phyloP scores from a whole-genome alignment of 2,113 vertebrate species.

The Myodes glareolus region DNA sequence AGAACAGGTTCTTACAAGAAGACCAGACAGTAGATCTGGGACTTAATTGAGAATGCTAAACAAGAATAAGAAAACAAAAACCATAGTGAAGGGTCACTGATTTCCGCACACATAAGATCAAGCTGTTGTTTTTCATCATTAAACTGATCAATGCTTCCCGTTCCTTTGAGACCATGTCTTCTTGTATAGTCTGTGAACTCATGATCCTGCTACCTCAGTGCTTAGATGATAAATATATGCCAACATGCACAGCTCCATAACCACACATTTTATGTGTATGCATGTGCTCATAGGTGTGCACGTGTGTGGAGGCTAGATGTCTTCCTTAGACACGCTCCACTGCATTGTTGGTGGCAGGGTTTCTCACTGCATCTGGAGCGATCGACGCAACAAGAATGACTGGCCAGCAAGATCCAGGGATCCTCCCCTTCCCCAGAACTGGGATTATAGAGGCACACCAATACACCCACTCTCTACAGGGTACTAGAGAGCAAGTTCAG shows the following conservation, averaged over 20 bases:
- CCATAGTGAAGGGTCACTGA: background rate
- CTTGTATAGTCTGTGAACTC: background rate
- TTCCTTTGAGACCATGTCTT: background rate
- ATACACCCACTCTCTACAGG: background rate
- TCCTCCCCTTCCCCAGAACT: background rate
- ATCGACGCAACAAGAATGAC: background rate
- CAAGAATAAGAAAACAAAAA: background rate
- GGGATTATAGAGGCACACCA: background rate
- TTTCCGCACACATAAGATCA: background rate
- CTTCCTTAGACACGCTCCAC: background rate
- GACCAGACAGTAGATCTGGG: conserved; percentile 11
- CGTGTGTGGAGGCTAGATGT: background rate
- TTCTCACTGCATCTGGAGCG: background rate
- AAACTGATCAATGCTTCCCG: background rate
- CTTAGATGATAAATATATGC: background rate
- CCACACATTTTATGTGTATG: background rate
- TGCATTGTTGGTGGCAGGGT: background rate
- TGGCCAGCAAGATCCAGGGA: background rate
- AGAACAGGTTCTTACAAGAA: background rate
- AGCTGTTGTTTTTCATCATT: conserved; percentile 27
- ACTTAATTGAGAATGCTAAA: conserved; percentile 35
- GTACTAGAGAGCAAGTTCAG: background rate
- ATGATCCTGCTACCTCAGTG: background rate
- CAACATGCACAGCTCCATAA: background rate
- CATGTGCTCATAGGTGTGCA: background rate